Evolutionary conservation across 2,797 vertebrate species (phyloP).

Genomic region (Thalassophryne amazonica): DNA sequence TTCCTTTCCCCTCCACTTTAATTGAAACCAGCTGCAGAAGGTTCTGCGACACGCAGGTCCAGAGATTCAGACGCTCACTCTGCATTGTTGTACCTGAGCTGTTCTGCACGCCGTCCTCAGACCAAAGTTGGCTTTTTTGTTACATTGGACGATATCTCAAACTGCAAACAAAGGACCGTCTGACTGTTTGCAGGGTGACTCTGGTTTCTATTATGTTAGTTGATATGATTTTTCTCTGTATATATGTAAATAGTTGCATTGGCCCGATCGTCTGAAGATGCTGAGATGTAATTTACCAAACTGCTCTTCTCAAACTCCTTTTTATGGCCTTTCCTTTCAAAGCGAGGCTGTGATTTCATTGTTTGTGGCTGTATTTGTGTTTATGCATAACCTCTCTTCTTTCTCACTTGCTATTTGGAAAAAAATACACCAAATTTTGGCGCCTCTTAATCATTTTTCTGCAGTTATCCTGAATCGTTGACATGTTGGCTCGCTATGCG

Average conservation of each 20-base stretch:
- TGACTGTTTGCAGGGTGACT: constrained; percentile 22
- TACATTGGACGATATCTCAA: constrained; percentile 26
- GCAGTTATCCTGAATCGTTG: constrained; percentile 34
- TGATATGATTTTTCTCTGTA: constrained; percentile 43
- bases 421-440: constrained; percentile 41
- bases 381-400: background rate
- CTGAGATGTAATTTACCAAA: constrained; percentile 54
- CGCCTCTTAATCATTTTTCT: constrained; percentile 32
- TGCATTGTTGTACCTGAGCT: constrained; percentile 50
- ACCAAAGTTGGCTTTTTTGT: constrained; percentile 39
- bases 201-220: constrained; percentile 56
- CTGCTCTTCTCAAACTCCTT: constrained; percentile 25
- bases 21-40: constrained; percentile 72
- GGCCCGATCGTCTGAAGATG: constrained; percentile 35
- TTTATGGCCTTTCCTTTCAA: constrained; percentile 33
- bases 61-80: constrained; percentile 52
- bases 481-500: constrained; percentile 32
- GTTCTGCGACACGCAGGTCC: constrained; percentile 48
- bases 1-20: constrained; percentile 54
- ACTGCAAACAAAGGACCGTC: constrained; percentile 19
- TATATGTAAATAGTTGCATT: constrained; percentile 40
- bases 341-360: constrained; percentile 21
- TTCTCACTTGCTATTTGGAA: background rate
- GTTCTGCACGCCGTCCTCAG: constrained; percentile 37
- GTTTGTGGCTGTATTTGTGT: constrained; percentile 14